A percentile compares a stretch with the other conserved stretches of the same genome.
These are phyloP conservation scores for Pollenia amentaria DNA, from an alignment of 2,888 invertebrate species.

Conservation along the genomic window DNA sequence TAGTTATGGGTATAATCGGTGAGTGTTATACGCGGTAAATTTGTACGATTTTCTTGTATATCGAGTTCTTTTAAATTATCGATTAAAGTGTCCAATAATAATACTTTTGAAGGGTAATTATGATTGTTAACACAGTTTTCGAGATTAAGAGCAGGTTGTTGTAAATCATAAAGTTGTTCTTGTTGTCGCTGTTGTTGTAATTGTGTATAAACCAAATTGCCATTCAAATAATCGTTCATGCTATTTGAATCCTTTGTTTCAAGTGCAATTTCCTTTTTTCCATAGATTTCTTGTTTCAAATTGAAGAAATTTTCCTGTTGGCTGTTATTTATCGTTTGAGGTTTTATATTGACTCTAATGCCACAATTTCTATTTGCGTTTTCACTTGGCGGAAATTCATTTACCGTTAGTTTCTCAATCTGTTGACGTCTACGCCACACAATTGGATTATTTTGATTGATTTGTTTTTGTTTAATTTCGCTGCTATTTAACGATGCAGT, in stretches of 20 bases:
- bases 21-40: constrained; percentile 82
- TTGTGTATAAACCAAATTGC: constrained; percentile 72
- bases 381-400: constrained; percentile 32
- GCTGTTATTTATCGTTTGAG: constrained; percentile 54
- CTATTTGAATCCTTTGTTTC: constrained; percentile 71
- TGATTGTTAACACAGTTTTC: constrained; percentile 32
- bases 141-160: not conserved
- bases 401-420: constrained; percentile 34
- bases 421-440: constrained; percentile 49
- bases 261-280: constrained; percentile 25
- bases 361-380: constrained; percentile 69
- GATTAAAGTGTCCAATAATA: constrained; percentile 74
- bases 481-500: constrained; percentile 58
- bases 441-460: constrained; percentile 64
- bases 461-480: constrained; percentile 40
- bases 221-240: constrained; percentile 77
- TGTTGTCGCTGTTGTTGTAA: constrained; percentile 63
- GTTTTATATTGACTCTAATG: constrained; percentile 80
- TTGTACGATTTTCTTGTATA: constrained; percentile 76
- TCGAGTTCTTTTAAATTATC: constrained; percentile 80
- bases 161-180: constrained; percentile 11
- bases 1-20: constrained; percentile 79
- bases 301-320: not conserved
- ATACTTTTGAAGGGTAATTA: constrained; percentile 46
- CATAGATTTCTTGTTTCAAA: constrained; percentile 17